Base-by-base conservation (phyloP, 2,113 vertebrate species). In the Eira barbara region DNA sequence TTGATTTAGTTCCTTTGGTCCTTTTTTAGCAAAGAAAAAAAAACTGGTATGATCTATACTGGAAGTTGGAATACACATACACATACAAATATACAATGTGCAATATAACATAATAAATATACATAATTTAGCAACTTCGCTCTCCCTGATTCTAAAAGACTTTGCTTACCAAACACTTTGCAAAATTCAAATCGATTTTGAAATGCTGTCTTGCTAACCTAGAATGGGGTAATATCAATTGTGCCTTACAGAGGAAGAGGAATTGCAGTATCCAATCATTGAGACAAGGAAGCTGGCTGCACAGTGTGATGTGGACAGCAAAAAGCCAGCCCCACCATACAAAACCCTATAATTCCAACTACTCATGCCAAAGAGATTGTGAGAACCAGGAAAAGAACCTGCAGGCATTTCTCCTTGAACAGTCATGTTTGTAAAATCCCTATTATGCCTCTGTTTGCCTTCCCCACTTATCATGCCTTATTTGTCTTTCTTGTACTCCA, bases 121-220 rank as follows among this genome's bases (percentile, higher is more conserved):
- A 76, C 87, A 96, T 95, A 97, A 93, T 81, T 97, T 91, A 97
- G 65, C 49, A 95, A 78, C 71, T 94, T 95, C 6, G 0, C 15
- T 86, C 57, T 88, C 39, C 5, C 20, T 83, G 89, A 93, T 81
- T 79, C 39, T 78, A 87, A 79, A 91, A 95, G 92, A 92, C 52
- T 97, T 96, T 83, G 73, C n/a, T 84, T 93, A 86, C 36, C 83
- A 47, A 80, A 91, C 85, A 96, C 36, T 94, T 92, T 93, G 57
- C 11, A 95, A 93, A 95, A 92, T 76, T 90, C 83, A 97, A 87
- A 94, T 95, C 45, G 76, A 96, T 97, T 91, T 91, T 76, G 80
- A 96, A 93, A 91, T 81, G 84, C 27, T 83, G 15, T 94, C 45
- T 61, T 93, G 47, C 39, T 84, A 87, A 83, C 36, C 42, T 83